Conservation (phyloP, 2,113 vertebrate genomes). For the Otolemur garnettii region DNA sequence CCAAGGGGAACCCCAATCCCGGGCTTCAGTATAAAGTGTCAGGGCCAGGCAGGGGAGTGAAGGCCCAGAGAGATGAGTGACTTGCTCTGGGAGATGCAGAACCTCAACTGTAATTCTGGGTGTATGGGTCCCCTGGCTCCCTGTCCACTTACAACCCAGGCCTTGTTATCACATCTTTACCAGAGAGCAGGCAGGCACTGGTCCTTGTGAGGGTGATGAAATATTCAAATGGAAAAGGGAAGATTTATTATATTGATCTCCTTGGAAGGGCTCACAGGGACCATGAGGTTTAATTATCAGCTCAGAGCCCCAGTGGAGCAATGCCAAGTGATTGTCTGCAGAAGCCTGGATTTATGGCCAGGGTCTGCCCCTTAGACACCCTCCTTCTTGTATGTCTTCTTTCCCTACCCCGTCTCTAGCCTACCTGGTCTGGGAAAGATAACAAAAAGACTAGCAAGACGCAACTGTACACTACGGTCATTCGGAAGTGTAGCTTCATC, state of each 20-base stretch:
- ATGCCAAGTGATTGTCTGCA: neutral
- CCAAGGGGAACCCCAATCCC: neutral
- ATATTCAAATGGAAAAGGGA: conserved; percentile 78
- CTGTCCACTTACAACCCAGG: neutral
- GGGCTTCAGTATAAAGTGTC: neutral
- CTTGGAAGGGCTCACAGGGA: conserved; percentile 77
- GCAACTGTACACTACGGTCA: conserved; percentile 73
- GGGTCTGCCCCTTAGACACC: neutral
- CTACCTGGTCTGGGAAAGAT: neutral
- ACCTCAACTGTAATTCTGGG: neutral
- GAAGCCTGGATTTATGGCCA: conserved; percentile 37
- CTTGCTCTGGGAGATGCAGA: neutral
- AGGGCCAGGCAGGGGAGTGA: neutral
- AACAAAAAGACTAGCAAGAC: conserved; percentile 33
- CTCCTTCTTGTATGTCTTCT: neutral
- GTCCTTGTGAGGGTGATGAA: conserved; percentile 39
- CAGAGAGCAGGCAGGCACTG: neutral
- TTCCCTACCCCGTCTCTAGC: conserved; percentile 39
- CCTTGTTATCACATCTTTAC: conserved; percentile 60
- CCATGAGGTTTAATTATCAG: conserved; percentile 84
- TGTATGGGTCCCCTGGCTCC: neutral
- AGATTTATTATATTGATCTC: conserved; percentile 84
- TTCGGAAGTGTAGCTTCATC: conserved; percentile 81
- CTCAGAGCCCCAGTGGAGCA: conserved; percentile 51
- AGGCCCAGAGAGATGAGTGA: neutral